A percentile compares a stretch with the other conserved stretches of the same genome.
phyloP scores from a whole-genome alignment of 2,888 invertebrate genomes.

The Nephrotoma appendiculata region DNA sequence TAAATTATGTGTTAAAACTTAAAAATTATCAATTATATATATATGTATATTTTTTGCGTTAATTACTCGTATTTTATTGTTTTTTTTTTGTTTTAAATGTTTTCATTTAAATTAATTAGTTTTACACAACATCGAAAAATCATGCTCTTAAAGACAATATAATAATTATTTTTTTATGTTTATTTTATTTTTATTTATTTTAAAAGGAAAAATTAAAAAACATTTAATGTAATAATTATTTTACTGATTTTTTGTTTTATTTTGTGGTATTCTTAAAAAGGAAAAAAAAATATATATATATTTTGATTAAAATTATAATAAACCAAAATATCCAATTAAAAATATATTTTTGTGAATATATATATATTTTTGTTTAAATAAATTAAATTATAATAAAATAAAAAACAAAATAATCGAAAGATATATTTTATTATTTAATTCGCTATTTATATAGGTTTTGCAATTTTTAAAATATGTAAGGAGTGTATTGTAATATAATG shows the following conservation, averaged over 20 bases:
- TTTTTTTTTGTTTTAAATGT: neutral
- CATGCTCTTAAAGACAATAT: slow-evolving; percentile 14
- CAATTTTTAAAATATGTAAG: neutral
- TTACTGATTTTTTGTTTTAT: neutral
- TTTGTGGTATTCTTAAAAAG: neutral
- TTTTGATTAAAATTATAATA: neutral
- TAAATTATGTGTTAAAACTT: neutral
- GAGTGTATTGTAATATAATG: neutral
- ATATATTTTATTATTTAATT: neutral
- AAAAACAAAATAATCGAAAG: neutral
- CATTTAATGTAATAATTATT: slow-evolving; percentile 11
- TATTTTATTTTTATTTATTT: slow-evolving; percentile 8
- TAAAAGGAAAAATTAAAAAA: slow-evolving; percentile 8
- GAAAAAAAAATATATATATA: neutral
- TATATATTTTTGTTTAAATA: neutral
- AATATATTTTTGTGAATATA: neutral
- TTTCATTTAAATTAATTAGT: slow-evolving; percentile 30
- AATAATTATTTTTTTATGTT: slow-evolving; percentile 13
- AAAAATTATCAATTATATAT: slow-evolving; percentile 16
- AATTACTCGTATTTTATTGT: neutral
- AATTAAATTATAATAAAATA: neutral
- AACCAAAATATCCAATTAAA: neutral
- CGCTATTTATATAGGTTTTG: neutral
- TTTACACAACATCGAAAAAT: slow-evolving; percentile 29
- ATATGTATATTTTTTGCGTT: slow-evolving; percentile 22